These are phyloP conservation scores for Sylvilagus floridanus DNA, from an alignment of 2,797 vertebrate species.

Conservation along the genomic window DNA sequence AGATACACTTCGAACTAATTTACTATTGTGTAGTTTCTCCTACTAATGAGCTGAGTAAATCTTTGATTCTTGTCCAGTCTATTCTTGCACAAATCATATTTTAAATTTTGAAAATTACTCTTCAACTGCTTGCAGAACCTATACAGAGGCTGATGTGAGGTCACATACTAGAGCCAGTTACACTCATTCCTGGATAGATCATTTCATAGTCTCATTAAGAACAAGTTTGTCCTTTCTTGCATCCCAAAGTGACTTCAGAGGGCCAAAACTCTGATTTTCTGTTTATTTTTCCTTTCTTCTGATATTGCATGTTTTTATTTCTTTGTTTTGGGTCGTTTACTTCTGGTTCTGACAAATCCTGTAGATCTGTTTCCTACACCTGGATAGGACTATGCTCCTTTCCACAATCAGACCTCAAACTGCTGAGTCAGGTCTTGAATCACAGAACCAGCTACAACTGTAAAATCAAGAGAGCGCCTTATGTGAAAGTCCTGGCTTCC, in stretches of 20 bases:
- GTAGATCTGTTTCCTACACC: not conserved
- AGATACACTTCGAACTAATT: not conserved
- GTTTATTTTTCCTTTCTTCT: not conserved
- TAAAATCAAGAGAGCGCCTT: not conserved
- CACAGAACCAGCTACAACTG: not conserved
- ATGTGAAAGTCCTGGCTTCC: not conserved
- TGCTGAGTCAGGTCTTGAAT: not conserved
- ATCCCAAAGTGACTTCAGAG: not conserved
- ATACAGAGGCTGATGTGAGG: not conserved
- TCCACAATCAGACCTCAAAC: not conserved
- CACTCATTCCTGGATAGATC: not conserved
- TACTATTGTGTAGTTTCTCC: not conserved
- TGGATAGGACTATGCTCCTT: not conserved
- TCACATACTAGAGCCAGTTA: not conserved
- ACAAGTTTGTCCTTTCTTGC: not conserved
- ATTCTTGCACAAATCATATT: not conserved
- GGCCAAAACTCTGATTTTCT: not conserved
- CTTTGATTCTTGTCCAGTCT: not conserved
- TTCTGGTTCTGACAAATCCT: not conserved
- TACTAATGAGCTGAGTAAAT: not conserved
- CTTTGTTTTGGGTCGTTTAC: not conserved
- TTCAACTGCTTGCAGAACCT: not conserved
- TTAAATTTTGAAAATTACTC: constrained; percentile 29
- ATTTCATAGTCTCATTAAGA: not conserved
- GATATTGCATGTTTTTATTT: not conserved